These are phyloP conservation scores for Chrysoperla carnea DNA, from an alignment of 1,140 invertebrate species.

Conservation along the genomic window DNA sequence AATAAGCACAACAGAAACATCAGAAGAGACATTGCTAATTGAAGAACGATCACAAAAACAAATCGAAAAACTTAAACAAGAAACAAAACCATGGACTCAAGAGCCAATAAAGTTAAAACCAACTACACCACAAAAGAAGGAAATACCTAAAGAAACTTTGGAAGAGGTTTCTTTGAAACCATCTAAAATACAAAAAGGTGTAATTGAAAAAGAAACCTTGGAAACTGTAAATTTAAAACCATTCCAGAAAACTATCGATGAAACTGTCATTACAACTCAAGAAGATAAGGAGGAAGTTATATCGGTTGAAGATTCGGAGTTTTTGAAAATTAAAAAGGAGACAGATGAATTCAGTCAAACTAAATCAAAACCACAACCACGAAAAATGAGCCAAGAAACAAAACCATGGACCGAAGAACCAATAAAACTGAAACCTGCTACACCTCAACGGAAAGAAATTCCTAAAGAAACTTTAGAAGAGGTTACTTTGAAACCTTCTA, in stretches of 20 bases:
- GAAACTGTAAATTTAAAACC: slow-evolving; percentile 25
- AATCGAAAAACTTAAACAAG: slow-evolving; percentile 8
- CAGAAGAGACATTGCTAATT: not conserved
- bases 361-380: slow-evolving; percentile 15
- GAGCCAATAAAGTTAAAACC: slow-evolving; percentile 22
- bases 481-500: slow-evolving; percentile 28
- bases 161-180: slow-evolving; percentile 29
- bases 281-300: slow-evolving; percentile 14
- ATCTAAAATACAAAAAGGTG: slow-evolving; percentile 21
- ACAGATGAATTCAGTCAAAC: slow-evolving; percentile 2
- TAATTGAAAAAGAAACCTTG: slow-evolving; percentile 17
- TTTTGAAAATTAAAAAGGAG: slow-evolving; percentile 18
- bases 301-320: slow-evolving; percentile 17
- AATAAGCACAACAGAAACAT: slow-evolving; percentile 4
- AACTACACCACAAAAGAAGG: slow-evolving; percentile 19
- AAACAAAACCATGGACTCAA: slow-evolving; percentile 22
- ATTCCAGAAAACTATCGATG: slow-evolving; percentile 15
- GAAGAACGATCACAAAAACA: not conserved
- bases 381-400: slow-evolving; percentile 4
- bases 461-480: slow-evolving; percentile 23
- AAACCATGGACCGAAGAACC: slow-evolving; percentile 24
- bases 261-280: slow-evolving; percentile 11
- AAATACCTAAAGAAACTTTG: slow-evolving; percentile 21
- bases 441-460: slow-evolving; percentile 20
- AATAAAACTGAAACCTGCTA: slow-evolving; percentile 19